Base-by-base conservation (phyloP, 1,140 invertebrate species). In the Maconellicoccus hirsutus region DNA sequence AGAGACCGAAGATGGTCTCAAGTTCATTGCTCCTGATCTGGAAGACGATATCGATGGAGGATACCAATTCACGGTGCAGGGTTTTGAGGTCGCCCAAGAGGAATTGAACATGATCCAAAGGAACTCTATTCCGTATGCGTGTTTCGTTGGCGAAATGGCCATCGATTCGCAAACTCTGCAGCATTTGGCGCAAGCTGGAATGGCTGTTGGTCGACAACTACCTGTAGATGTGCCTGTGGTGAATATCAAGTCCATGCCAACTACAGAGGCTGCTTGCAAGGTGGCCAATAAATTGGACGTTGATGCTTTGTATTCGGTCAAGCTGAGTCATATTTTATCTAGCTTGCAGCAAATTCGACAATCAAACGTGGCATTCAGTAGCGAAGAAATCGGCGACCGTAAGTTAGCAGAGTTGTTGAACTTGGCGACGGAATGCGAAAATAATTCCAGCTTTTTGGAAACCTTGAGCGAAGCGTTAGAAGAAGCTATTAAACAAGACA, bases 71-170 rank as follows among this genome's bases (percentile, higher is more conserved):
- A 87, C 86, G 14, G 86, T 90, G 7, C 88, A 90, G 80, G 87
- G 87, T 63, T 90, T 89, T 77, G 85, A 88, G 74, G 84, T 89
- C 0, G 86, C 85, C 26, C 86, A 86, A 1, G 87, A 89, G 77
- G 87, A 89, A 77, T 75, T 88, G 1, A 83, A 82, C 71, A 75
- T 89, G 19, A 77, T 89, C 16, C 84, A 85, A 76, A 83, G 84
- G 0, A 84, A 84, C 73, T 73, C 74, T 69, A 73, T 76, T 26
- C 71, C 75, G 0, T 73, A 75, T 59, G 79, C 85, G 77, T 74
- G 76, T 1, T 81, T 82, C 12, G 80, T 82, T 25, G 83, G 84
- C 10, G 85, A 87, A 75, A 79, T 83, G 19, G 84, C 84, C 71
- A 86, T 89, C 69, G 86, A 88, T 74, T 84, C 84, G 1, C 83